These are phyloP conservation scores for Leiothrix lutea DNA, from an alignment of 2,113 vertebrate species.

Conservation along the genomic window DNA sequence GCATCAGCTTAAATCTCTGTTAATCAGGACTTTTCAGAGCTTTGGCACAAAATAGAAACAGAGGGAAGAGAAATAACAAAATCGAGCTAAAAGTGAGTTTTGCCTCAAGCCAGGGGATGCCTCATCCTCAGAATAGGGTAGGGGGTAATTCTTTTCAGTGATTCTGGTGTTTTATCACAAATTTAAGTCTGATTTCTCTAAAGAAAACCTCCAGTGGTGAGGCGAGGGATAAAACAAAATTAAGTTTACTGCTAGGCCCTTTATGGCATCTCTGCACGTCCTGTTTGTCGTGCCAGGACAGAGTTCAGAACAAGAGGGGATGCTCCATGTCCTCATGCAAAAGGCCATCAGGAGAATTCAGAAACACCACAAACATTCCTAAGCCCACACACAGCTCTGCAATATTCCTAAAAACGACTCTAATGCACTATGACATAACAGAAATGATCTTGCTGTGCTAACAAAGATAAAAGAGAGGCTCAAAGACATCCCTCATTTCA, in stretches of 20 bases:
- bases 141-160: not conserved
- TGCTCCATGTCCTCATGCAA: not conserved
- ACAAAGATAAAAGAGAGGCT: not conserved
- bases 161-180: not conserved
- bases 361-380: not conserved
- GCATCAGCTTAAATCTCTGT: not conserved
- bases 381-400: not conserved
- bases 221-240: not conserved
- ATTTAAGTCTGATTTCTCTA: not conserved
- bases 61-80: not conserved
- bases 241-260: not conserved
- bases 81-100: not conserved
- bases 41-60: accelerated
- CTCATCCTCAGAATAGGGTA: accelerated
- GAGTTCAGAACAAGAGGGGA: not conserved
- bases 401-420: not conserved
- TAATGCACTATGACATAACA: not conserved
- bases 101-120: not conserved
- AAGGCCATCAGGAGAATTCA: not conserved
- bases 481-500: not conserved
- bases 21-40: not conserved
- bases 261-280: not conserved
- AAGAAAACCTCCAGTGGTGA: not conserved
- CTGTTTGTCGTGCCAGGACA: not conserved
- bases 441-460: not conserved